Percentiles rank a stretch among this genome's conserved stretches.
These are phyloP conservation scores for Cheilosia vulpina DNA, from an alignment of 2,888 invertebrate genomes.

Conservation along the genomic window DNA sequence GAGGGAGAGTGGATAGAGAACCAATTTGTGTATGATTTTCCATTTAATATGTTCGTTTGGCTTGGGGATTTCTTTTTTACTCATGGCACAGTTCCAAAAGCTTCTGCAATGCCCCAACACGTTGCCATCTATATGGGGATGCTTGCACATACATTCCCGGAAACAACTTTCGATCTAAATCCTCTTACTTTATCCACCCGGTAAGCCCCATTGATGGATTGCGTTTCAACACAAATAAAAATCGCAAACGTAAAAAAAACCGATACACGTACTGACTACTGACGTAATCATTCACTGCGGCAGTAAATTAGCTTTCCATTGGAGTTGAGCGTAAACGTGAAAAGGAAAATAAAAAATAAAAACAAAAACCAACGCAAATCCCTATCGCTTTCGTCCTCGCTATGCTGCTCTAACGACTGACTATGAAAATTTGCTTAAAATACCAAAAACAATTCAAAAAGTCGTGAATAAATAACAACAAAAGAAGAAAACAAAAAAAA, in stretches of 20 bases:
- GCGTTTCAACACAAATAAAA: conserved; percentile 42
- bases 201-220: conserved; percentile 57
- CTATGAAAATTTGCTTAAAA: conserved; percentile 1
- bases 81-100: too few species aligned
- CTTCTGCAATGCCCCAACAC: neutral
- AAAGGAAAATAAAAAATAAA: neutral
- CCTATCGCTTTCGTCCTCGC: neutral
- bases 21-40: conserved; percentile 41
- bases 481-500: neutral
- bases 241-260: conserved; percentile 10
- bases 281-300: conserved; percentile 22
- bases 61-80: neutral
- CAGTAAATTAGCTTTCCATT: conserved; percentile 55
- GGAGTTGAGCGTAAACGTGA: conserved; percentile 4
- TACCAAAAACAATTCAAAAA: neutral
- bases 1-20: neutral
- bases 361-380: neutral
- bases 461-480: conserved; percentile 22
- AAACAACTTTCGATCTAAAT: conserved; percentile 43
- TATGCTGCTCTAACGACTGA: neutral
- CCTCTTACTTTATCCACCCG: conserved; percentile 42
- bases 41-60: conserved; percentile 24
- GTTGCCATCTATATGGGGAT: neutral
- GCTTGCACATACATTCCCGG: conserved; percentile 21
- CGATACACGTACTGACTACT: conserved; percentile 9